Conservation (phyloP, 2,797 vertebrate genomes). For the Cephalopachus bancanus region DNA sequence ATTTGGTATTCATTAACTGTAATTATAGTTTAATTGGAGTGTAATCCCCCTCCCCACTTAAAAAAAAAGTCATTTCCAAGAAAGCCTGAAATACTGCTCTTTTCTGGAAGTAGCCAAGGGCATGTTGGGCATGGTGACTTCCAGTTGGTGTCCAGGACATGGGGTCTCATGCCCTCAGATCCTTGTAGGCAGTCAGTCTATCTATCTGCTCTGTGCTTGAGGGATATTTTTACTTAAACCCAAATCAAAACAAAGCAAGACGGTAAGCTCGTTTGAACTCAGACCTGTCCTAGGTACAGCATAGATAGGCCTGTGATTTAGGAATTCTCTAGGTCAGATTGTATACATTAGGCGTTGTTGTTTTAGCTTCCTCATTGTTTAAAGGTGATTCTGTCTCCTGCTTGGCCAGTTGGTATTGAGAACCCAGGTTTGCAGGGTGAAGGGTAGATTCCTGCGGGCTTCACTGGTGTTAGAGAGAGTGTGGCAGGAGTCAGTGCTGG, state of each 20-base stretch:
- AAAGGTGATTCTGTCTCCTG: constrained; percentile 27
- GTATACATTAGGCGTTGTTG: background rate
- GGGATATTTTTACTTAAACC: constrained; percentile 61
- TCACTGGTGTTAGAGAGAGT: background rate
- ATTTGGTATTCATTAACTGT: constrained; percentile 91
- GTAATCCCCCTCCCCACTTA: constrained; percentile 85
- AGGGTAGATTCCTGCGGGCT: background rate
- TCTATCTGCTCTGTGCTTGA: constrained; percentile 17
- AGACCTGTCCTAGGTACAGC: background rate
- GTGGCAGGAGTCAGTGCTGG: background rate
- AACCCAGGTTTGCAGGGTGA: background rate
- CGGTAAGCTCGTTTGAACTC: constrained; percentile 34
- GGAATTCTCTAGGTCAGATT: background rate
- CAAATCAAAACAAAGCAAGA: constrained; percentile 50
- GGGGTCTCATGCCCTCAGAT: background rate
- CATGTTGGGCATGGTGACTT: background rate
- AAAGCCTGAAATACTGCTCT: constrained; percentile 38
- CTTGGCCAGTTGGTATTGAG: background rate
- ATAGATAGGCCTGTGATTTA: constrained; percentile 2
- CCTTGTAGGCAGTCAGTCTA: background rate
- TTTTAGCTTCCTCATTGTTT: constrained; percentile 29
- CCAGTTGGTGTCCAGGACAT: constrained; percentile 27
- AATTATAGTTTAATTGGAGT: constrained; percentile 91
- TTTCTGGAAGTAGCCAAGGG: constrained; percentile 43
- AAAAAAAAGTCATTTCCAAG: constrained; percentile 68